phyloP scores from a whole-genome alignment of 1,140 invertebrate species.

The Hylyphantes graminicola region DNA sequence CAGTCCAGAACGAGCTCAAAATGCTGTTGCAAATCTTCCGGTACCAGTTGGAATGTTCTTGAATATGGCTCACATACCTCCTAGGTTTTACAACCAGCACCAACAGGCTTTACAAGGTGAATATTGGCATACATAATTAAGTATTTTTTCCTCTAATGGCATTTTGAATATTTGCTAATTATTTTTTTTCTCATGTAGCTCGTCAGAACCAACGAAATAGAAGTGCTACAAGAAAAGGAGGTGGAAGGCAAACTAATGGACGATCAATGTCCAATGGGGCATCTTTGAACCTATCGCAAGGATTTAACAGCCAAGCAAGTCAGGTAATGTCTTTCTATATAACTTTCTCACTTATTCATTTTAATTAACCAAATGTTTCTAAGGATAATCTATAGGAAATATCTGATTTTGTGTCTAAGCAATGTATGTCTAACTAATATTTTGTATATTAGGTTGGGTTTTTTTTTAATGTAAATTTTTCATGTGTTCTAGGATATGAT shows the following conservation, averaged over 20 bases:
- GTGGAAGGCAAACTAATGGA: conserved; percentile 50
- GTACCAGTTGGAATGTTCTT: conserved; percentile 96
- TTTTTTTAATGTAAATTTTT: not conserved
- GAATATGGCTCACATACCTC: conserved; percentile 90
- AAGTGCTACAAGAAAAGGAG: conserved; percentile 60
- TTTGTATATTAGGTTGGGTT: not conserved
- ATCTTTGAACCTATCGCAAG: conserved; percentile 62
- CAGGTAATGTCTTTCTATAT: conserved; percentile 62
- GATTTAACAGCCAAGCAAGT: conserved; percentile 66
- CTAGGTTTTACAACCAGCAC: conserved; percentile 86
- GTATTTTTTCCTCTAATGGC: no score
- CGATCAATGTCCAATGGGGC: conserved; percentile 54
- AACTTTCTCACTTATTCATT: not conserved
- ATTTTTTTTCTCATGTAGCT: conserved; percentile 37
- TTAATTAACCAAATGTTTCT: not conserved
- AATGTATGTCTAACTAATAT: not conserved
- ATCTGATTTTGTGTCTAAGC: not conserved
- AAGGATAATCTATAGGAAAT: not conserved
- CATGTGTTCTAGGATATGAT: conserved; percentile 49
- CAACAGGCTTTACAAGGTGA: conserved; percentile 74
- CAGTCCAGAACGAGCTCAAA: conserved; percentile 84
- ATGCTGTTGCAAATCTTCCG: conserved; percentile 74
- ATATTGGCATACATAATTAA: not conserved
- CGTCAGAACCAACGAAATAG: conserved; percentile 61
- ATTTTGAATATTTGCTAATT: not conserved